Evolutionary conservation across 2,888 invertebrate genomes (phyloP).

Genomic region (Rhagonycha lutea): DNA sequence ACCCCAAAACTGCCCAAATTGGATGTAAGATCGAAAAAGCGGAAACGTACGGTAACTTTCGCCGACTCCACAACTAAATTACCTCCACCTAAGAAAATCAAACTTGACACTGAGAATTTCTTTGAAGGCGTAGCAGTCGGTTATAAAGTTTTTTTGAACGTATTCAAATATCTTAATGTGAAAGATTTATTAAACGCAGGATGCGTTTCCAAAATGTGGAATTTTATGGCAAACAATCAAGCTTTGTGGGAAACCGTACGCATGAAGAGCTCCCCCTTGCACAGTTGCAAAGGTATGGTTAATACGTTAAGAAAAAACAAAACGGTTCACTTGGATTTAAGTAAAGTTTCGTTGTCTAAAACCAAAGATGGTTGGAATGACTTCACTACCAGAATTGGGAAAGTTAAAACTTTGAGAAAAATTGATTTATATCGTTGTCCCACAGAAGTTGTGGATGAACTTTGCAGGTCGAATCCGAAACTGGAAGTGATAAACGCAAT

Average conservation of each 20-base stretch:
- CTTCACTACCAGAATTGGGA: constrained; percentile 68
- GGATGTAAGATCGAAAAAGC: neutral
- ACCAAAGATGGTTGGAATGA: constrained; percentile 72
- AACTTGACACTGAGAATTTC: constrained; percentile 50
- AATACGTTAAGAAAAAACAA: constrained; percentile 71
- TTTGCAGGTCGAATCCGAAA: constrained; percentile 66
- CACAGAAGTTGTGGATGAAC: constrained; percentile 69
- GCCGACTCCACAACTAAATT: neutral
- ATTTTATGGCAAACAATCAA: constrained; percentile 71
- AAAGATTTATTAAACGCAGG: constrained; percentile 76
- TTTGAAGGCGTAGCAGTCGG: constrained; percentile 58
- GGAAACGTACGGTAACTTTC: neutral
- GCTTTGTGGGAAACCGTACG: constrained; percentile 79
- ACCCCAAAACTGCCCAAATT: neutral
- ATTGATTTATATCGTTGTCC: constrained; percentile 69
- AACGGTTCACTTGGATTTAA: constrained; percentile 77
- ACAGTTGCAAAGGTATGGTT: constrained; percentile 77
- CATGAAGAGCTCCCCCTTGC: constrained; percentile 83
- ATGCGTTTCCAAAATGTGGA: constrained; percentile 78
- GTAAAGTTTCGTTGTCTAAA: constrained; percentile 77
- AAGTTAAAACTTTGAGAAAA: constrained; percentile 63
- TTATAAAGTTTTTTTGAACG: constrained; percentile 61
- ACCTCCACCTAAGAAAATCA: neutral
- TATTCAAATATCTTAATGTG: constrained; percentile 81
- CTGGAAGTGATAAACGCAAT: constrained; percentile 70